Base-by-base conservation (phyloP, 2,888 invertebrate genomes). In the Brachyopa scutellaris region DNA sequence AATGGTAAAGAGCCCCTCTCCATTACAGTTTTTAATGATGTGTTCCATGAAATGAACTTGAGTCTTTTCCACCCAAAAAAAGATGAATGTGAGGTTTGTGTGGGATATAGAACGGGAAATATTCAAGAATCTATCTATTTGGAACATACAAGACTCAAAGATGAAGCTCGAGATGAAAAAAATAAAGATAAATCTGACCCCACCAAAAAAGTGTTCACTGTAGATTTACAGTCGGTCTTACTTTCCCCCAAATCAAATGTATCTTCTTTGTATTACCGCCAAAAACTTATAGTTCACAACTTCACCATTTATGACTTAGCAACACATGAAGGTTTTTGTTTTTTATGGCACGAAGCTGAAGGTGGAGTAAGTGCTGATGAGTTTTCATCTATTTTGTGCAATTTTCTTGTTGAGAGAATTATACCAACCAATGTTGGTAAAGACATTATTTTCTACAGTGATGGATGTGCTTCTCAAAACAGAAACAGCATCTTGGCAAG, bases 41-140 rank as follows among this genome's bases (percentile, higher is more conserved):
- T 53, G 6, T 66, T 66, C 9, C 7, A 66, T 13, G 66, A 66
- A 31, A 66, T 66, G 53, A 64, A 36, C 26, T 26, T 51, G 9
- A 19, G 29, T 11, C 29, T 66, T 11, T 66, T 53, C 29, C 51
- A 40, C 2, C 51, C 51, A 2, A 66, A 51, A 26, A 53, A 66
- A 53, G 53, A 66, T 11, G 15, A 66, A 23, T 45, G 53, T 53
- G 42, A 66, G 21, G 42, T 66, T 66, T 66, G 40, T 29, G 51
- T 64, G 8, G 42, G 38, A 40, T 64, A 51, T 19, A 19, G 17
- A 36, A 61, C 61, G 1, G 47, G 7, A 11, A 49, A 64, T 49
- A 26, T 36, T 26, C 17, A 49, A 23, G 47, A 47, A 64, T 49
- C 49, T 3, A 26, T 38, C 15, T 64, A 64, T 64, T n/a, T 40